phyloP scores from a whole-genome alignment of 2,113 vertebrate species.

The Alethe castanea region DNA sequence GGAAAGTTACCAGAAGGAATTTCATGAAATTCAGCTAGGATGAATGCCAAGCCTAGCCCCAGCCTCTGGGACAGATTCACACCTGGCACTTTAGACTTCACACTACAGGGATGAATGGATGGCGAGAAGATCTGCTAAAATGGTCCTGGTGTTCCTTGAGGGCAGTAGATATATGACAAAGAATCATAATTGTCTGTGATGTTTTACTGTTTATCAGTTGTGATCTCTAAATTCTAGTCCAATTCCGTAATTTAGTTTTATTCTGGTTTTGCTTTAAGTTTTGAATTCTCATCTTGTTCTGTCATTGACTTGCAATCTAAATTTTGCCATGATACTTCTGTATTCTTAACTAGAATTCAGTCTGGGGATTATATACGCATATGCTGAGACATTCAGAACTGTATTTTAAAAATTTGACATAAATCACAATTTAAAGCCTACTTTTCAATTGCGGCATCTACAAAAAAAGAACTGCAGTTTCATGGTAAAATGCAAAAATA shows the following conservation, averaged over 20 bases:
- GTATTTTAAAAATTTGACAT: background rate
- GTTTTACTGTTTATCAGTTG: background rate
- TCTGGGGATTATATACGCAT: background rate
- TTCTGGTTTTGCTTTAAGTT: background rate
- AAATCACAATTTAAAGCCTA: background rate
- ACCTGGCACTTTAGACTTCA: accelerated
- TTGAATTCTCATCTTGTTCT: background rate
- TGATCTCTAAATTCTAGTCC: background rate
- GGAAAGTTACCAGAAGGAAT: background rate
- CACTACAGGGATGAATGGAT: background rate
- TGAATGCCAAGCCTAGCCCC: background rate
- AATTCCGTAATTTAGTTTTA: background rate
- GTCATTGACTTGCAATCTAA: background rate
- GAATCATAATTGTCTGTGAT: background rate
- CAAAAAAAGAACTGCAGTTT: background rate
- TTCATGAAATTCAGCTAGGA: background rate
- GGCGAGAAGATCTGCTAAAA: background rate
- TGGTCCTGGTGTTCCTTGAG: background rate
- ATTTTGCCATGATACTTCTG: background rate
- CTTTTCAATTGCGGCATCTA: background rate
- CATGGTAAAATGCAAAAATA: background rate
- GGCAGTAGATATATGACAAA: background rate
- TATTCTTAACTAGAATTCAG: background rate
- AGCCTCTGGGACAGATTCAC: background rate
- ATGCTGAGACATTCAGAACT: background rate